phyloP scores from a whole-genome alignment of 2,797 vertebrate genomes.

The Acanthurus tractus region DNA sequence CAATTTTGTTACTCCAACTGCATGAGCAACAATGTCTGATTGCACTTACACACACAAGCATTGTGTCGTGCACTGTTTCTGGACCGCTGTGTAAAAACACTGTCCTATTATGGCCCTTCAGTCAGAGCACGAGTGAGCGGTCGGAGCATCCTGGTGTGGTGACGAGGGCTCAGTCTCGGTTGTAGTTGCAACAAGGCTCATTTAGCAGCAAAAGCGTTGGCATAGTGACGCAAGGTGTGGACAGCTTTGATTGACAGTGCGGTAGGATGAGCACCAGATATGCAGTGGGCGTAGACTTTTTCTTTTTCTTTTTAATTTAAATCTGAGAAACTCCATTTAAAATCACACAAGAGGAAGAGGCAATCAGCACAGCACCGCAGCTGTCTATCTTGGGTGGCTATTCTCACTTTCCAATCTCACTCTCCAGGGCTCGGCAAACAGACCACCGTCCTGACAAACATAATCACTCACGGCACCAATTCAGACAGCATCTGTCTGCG shows the following conservation, averaged over 20 bases:
- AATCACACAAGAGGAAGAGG: constrained; percentile 73
- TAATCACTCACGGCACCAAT: constrained; percentile 67
- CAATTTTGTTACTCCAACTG: constrained; percentile 84
- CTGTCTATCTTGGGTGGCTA: constrained; percentile 71
- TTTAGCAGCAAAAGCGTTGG: constrained; percentile 50
- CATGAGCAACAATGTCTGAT: constrained; percentile 79
- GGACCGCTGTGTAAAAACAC: constrained; percentile 46
- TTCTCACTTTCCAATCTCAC: constrained; percentile 72
- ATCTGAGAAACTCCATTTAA: constrained; percentile 66
- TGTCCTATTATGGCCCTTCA: constrained; percentile 43
- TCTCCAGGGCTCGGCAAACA: constrained; percentile 73
- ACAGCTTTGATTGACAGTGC: constrained; percentile 57
- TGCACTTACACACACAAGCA: constrained; percentile 54
- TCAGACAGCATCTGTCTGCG: constrained; percentile 65
- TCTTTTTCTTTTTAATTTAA: neutral
- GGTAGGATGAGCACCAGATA: constrained; percentile 49
- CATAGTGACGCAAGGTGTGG: constrained; percentile 53
- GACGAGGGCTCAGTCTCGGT: constrained; percentile 54
- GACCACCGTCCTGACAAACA: constrained; percentile 69
- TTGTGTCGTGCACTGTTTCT: constrained; percentile 49
- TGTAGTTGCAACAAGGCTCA: constrained; percentile 24
- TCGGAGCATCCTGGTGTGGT: constrained; percentile 41
- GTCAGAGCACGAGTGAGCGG: constrained; percentile 41
- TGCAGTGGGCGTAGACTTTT: constrained; percentile 38
- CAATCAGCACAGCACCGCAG: constrained; percentile 65